Evolutionary conservation across 1,140 invertebrate genomes (phyloP).

Genomic region (Hestina assimilis): DNA sequence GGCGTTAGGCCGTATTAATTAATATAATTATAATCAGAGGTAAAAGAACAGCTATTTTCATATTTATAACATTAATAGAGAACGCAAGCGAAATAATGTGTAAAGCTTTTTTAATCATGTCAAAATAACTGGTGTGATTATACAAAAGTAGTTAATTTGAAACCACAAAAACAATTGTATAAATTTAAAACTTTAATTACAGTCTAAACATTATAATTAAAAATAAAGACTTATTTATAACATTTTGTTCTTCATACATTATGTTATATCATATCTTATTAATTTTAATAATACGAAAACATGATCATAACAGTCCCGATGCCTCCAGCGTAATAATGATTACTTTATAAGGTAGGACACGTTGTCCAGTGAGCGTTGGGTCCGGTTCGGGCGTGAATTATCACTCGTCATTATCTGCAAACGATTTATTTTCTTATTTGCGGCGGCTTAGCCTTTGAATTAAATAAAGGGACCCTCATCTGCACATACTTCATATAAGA

Average conservation of each 20-base stretch:
- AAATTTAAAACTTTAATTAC: too few relatives aligned
- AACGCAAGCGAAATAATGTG: too few relatives aligned
- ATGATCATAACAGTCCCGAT: constrained; percentile 13
- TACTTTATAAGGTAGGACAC: constrained; percentile 37
- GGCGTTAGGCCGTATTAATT: too few relatives aligned
- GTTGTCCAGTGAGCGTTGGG: constrained; percentile 25
- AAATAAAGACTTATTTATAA: too few relatives aligned
- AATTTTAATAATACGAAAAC: constrained; percentile 22
- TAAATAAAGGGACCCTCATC: constrained; percentile 53
- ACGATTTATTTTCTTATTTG: constrained; percentile 48
- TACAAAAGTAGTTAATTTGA: too few relatives aligned
- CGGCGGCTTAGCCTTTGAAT: constrained; percentile 61
- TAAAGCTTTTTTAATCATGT: too few relatives aligned
- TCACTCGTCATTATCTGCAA: constrained; percentile 61
- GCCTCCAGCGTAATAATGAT: constrained; percentile 30
- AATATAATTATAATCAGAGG: too few relatives aligned
- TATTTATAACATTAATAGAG: too few relatives aligned
- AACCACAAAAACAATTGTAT: too few relatives aligned
- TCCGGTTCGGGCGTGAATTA: constrained; percentile 50
- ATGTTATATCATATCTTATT: constrained; percentile 11
- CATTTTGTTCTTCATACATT: constrained; percentile 4
- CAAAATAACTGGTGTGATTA: too few relatives aligned
- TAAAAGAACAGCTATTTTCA: too few relatives aligned
- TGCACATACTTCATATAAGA: constrained; percentile 3
- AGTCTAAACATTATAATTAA: too few relatives aligned